These are phyloP conservation scores for Malurus splendens DNA, from an alignment of 2,797 vertebrate genomes.

Conservation along the genomic window DNA sequence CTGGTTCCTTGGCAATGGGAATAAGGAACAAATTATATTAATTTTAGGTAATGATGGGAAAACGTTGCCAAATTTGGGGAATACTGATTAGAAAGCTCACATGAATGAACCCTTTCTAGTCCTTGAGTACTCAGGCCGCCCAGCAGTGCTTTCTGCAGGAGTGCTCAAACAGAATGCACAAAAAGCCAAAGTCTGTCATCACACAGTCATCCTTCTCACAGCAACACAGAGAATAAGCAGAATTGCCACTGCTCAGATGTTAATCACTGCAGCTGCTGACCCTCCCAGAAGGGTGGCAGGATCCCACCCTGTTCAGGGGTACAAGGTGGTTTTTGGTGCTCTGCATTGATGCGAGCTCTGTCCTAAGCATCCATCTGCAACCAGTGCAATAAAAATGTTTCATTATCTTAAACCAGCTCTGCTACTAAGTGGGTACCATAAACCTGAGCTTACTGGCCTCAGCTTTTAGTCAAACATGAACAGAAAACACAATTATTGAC, in stretches of 20 bases:
- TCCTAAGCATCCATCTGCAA: background rate
- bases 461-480: background rate
- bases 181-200: background rate
- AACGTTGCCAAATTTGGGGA: background rate
- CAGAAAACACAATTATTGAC: background rate
- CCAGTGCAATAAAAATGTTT: background rate
- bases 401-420: background rate
- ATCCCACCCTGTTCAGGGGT: background rate
- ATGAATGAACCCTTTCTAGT: background rate
- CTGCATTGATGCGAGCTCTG: background rate
- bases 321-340: background rate
- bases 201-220: background rate
- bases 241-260: background rate
- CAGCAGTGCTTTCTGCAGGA: background rate
- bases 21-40: background rate
- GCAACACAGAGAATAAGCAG: background rate
- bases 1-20: background rate
- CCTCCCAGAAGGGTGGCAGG: background rate
- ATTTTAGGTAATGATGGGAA: slow-evolving; percentile 16
- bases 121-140: background rate
- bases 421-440: background rate
- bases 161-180: background rate
- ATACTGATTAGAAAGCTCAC: background rate
- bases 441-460: background rate
- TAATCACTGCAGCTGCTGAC: background rate